phyloP scores from a whole-genome alignment of 2,888 invertebrate species.

The Cataglyphis cursor region DNA sequence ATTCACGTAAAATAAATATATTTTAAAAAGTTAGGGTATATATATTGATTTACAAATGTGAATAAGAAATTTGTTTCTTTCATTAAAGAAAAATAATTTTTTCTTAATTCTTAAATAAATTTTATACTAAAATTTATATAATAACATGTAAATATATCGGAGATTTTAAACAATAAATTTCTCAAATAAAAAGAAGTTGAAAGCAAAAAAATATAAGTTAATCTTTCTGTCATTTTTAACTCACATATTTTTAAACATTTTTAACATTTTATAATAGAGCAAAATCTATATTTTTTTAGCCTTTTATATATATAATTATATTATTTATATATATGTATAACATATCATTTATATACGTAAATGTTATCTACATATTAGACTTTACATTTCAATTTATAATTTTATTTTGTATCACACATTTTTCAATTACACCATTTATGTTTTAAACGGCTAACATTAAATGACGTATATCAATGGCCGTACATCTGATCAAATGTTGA shows the following conservation, averaged over 20 bases:
- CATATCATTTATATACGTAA: not conserved
- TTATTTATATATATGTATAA: not conserved
- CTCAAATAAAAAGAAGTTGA: not conserved
- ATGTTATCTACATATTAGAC: not conserved
- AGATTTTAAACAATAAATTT: not conserved
- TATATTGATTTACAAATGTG: not conserved
- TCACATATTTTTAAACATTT: not conserved
- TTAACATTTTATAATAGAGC: not conserved
- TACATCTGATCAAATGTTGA: constrained; percentile 24
- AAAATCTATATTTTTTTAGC: not conserved
- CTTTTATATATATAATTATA: too few relatives aligned
- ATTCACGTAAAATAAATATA: not conserved
- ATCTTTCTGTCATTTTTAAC: not conserved
- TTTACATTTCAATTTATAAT: not conserved
- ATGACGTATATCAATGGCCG: not conserved
- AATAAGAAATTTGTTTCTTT: not conserved
- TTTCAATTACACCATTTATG: not conserved
- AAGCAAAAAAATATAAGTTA: not conserved
- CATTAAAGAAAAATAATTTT: not conserved
- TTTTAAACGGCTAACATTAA: not conserved
- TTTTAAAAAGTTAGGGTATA: not conserved
- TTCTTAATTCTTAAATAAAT: not conserved
- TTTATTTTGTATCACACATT: not conserved
- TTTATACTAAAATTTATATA: not conserved
- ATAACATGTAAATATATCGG: not conserved